phyloP scores from a whole-genome alignment of 2,113 vertebrate genomes.

The Cebidichthys violaceus region DNA sequence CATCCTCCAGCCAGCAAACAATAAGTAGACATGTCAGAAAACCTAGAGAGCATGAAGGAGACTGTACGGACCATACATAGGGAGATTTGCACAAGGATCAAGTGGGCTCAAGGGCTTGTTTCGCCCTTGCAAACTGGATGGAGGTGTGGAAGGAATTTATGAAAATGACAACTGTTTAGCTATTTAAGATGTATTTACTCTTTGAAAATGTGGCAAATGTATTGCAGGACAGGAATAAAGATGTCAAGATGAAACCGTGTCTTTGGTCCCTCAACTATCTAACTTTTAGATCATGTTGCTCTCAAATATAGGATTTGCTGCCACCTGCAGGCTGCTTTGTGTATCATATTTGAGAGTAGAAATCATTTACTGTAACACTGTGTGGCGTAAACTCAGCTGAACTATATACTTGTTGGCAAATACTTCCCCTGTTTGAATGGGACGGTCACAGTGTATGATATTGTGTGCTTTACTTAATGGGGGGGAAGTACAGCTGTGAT shows the following conservation, averaged over 20 bases:
- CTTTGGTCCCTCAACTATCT: neutral
- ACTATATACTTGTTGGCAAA: neutral
- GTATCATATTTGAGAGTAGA: neutral
- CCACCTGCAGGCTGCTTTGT: slow-evolving; percentile 56
- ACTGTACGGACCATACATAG: slow-evolving; percentile 59
- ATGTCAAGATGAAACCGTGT: slow-evolving; percentile 69
- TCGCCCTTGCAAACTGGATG: slow-evolving; percentile 68
- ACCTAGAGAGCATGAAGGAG: slow-evolving; percentile 62
- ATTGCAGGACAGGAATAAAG: slow-evolving; percentile 81
- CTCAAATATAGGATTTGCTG: slow-evolving; percentile 48
- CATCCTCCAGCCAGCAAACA: slow-evolving; percentile 57
- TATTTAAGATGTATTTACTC: slow-evolving; percentile 84
- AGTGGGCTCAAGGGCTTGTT: slow-evolving; percentile 69
- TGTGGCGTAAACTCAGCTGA: neutral
- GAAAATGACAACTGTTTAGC: slow-evolving; percentile 79
- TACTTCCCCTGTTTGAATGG: neutral
- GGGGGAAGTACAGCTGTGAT: neutral
- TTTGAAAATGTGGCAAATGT: slow-evolving; percentile 78
- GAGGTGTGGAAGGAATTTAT: slow-evolving; percentile 70
- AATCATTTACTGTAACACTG: neutral
- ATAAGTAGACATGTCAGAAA: slow-evolving; percentile 59
- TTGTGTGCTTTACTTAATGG: neutral
- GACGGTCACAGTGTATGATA: neutral
- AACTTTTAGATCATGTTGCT: neutral
- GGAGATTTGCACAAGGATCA: slow-evolving; percentile 70